phyloP scores from a whole-genome alignment of 2,797 vertebrate species.

The Poecilia gillii region DNA sequence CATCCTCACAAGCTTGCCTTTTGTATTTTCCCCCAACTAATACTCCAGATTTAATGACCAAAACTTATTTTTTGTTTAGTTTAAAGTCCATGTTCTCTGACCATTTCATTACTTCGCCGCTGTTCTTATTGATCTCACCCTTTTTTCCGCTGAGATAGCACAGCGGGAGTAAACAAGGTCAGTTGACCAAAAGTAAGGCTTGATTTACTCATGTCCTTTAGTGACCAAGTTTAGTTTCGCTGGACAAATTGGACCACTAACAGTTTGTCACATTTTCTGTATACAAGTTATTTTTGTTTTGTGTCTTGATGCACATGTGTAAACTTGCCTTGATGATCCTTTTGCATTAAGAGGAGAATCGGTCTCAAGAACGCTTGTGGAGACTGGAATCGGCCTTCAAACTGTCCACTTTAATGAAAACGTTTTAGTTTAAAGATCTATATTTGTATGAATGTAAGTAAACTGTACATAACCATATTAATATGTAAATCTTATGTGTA shows the following conservation, averaged over 20 bases:
- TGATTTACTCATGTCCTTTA: not conserved
- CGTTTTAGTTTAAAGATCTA: conserved; percentile 32
- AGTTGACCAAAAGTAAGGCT: not conserved
- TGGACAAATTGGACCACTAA: not conserved
- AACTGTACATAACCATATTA: conserved; percentile 65
- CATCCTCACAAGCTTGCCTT: not conserved
- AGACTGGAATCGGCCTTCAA: conserved; percentile 34
- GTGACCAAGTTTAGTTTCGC: not conserved
- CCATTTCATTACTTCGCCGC: conserved; percentile 14
- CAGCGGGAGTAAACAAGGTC: conserved; percentile 14
- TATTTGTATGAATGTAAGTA: conserved; percentile 63
- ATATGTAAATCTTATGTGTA: conserved; percentile 59
- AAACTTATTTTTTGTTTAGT: not conserved
- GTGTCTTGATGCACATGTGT: conserved; percentile 21
- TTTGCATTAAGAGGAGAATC: conserved; percentile 45
- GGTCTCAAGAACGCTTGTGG: conserved; percentile 40
- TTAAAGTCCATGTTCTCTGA: not conserved
- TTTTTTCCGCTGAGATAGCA: conserved; percentile 1
- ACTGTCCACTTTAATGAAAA: conserved; percentile 23
- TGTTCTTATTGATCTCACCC: not conserved
- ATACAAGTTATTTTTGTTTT: not conserved
- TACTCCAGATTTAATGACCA: conserved; percentile 17
- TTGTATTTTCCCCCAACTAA: not conserved
- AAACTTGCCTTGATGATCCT: conserved; percentile 37
- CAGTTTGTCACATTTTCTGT: not conserved